Evolutionary conservation across 2,888 invertebrate species (phyloP), one percentile per base, ranked within the genome.

Genomic region (Drosophila hawaiiensis): DNA sequence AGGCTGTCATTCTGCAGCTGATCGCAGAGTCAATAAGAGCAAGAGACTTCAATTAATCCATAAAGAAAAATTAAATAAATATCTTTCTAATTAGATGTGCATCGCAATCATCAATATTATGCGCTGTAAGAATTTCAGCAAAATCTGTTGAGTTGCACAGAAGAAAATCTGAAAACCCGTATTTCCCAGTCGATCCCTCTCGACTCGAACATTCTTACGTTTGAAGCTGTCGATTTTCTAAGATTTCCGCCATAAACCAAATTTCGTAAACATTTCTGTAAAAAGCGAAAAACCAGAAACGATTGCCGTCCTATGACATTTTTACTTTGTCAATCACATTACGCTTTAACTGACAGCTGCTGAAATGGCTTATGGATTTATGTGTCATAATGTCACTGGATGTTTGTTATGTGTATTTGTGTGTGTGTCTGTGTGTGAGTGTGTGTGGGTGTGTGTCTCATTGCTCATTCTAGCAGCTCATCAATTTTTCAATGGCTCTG

Each of bases 401-500:
- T 25, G 22, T 49, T 62, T 60, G 35, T 12, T 22, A 22, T 47
- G 16, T 16, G 7, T 47, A 4, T 47, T 3, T 22, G 22, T 7
- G 3, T 43, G 12, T n/a, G 5, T 41, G 12, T n/a, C 0, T n/a
- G 12, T 43, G n/a, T n/a, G 2, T 41, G n/a, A n/a, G n/a, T 12
- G n/a, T 22, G 43, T 12, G 29, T 29, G 29, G 29, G 43, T 12
- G n/a, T 47, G 22, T 16, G 54, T 74, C 67, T 70, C 61, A 50
- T 64, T 67, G 70, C 82, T 68, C 74, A 54, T 67, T 29, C 68
- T 54, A 50, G 59, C 43, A 63, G 64, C 78, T 84, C 80, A 80
- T 84, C 82, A 84, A 80, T 76, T 80, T 82, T 84, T 82, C 70
- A 86, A 66, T 71, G 62, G 58, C 73, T 65, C 66, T 73, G 78